A percentile compares a stretch with the other conserved stretches of the same genome.
phyloP scores from a whole-genome alignment of 2,888 invertebrate genomes.

The Agrotis exclamationis region DNA sequence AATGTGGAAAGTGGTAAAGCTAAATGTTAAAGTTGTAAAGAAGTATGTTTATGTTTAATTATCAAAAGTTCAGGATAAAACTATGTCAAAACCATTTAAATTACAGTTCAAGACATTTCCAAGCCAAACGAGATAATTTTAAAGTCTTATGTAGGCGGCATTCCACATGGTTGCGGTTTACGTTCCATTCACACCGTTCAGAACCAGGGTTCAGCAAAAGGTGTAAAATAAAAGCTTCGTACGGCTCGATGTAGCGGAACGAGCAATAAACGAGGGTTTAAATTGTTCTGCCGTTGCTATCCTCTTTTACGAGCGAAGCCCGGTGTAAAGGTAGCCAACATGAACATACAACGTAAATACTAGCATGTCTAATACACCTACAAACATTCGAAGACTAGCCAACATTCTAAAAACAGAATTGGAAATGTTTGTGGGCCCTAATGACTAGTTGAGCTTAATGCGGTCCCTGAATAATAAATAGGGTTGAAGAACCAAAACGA shows the following conservation, averaged over 20 bases:
- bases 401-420: conserved; percentile 19
- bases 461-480: conserved; percentile 18
- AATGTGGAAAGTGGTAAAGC: background rate
- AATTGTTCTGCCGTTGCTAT: conserved; percentile 21
- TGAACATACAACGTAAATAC: background rate
- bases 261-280: conserved; percentile 19
- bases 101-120: background rate
- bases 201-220: conserved; percentile 1
- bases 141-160: conserved; percentile 7
- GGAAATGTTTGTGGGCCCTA: conserved; percentile 20
- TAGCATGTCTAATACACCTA: conserved; percentile 11
- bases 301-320: conserved; percentile 18
- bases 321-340: background rate
- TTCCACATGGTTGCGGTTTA: conserved; percentile 5
- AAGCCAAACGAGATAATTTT: background rate
- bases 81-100: background rate
- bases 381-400: background rate
- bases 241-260: conserved; percentile 10
- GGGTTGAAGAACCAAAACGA: conserved; percentile 31
- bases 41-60: no score
- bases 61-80: background rate
- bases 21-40: no score
- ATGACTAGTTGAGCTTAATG: conserved; percentile 13
- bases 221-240: conserved; percentile 33
- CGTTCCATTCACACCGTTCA: background rate